Evolutionary conservation across 1,140 invertebrate genomes (phyloP).

Genomic region (Eufriesea mexicana): DNA sequence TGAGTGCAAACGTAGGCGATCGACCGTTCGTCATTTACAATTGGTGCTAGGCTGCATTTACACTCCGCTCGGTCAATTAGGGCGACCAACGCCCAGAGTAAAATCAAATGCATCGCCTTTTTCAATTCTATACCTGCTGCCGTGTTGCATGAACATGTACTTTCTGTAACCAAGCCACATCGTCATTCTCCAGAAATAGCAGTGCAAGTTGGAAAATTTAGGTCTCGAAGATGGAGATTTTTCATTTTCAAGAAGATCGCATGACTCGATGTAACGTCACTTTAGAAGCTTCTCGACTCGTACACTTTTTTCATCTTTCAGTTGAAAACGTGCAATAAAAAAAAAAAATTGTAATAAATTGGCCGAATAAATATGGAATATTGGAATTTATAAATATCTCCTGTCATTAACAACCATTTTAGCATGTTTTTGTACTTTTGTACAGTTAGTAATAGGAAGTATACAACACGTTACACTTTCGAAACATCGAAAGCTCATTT

Average conservation of each 20-base stretch:
- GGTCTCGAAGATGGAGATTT: not conserved
- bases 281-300: not conserved
- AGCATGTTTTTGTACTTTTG: not conserved
- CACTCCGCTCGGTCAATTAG: slow-evolving; percentile 62
- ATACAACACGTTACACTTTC: not conserved
- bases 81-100: slow-evolving; percentile 65
- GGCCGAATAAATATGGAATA: not conserved
- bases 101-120: slow-evolving; percentile 39
- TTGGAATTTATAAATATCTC: not conserved
- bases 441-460: not conserved
- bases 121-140: not conserved
- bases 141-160: not conserved
- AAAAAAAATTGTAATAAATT: too few relatives aligned
- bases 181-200: not conserved
- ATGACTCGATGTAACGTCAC: too few relatives aligned
- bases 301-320: not conserved
- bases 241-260: too few relatives aligned
- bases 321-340: not conserved
- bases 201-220: not conserved
- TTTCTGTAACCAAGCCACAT: too few relatives aligned
- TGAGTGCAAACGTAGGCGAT: slow-evolving; percentile 72
- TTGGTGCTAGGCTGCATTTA: slow-evolving; percentile 67
- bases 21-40: slow-evolving; percentile 60
- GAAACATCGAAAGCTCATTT: not conserved
- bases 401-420: not conserved